Evolutionary conservation across 2,797 vertebrate species (phyloP).

Genomic region (Natrix natrix): DNA sequence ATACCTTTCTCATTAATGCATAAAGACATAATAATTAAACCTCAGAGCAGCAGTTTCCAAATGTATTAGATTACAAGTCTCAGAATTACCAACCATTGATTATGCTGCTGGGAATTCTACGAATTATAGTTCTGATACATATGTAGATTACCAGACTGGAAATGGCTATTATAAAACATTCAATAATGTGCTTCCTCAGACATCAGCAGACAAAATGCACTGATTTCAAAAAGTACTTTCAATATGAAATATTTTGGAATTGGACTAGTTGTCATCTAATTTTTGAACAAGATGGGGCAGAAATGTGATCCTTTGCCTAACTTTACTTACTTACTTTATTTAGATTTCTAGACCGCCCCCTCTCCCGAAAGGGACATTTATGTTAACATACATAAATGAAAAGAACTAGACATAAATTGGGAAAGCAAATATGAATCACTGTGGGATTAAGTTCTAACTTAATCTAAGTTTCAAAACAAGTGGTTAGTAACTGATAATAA

Average conservation of each 20-base stretch:
- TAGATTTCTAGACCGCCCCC: too few relatives aligned
- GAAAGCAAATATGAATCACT: constrained; percentile 16
- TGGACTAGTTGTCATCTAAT: background rate
- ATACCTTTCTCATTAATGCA: background rate
- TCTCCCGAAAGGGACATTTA: too few relatives aligned
- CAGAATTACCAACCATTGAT: background rate
- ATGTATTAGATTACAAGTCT: background rate
- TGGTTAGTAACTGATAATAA: constrained; percentile 49
- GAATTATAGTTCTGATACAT: background rate
- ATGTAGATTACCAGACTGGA: background rate
- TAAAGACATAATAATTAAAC: background rate
- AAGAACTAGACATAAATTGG: constrained; percentile 9
- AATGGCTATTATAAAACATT: background rate
- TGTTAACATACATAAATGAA: background rate
- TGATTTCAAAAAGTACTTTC: constrained; percentile 3
- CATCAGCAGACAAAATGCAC: background rate
- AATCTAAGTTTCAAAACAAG: constrained; percentile 40
- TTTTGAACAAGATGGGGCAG: background rate
- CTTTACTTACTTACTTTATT: too few relatives aligned
- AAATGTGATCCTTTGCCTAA: background rate
- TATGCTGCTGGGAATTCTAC: background rate
- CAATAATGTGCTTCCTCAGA: background rate
- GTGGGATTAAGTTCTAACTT: constrained; percentile 32
- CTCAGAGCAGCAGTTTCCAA: background rate
- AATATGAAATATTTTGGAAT: background rate